Conservation (phyloP, 2,113 vertebrate species). For the Hippocampus mohnikei region DNA sequence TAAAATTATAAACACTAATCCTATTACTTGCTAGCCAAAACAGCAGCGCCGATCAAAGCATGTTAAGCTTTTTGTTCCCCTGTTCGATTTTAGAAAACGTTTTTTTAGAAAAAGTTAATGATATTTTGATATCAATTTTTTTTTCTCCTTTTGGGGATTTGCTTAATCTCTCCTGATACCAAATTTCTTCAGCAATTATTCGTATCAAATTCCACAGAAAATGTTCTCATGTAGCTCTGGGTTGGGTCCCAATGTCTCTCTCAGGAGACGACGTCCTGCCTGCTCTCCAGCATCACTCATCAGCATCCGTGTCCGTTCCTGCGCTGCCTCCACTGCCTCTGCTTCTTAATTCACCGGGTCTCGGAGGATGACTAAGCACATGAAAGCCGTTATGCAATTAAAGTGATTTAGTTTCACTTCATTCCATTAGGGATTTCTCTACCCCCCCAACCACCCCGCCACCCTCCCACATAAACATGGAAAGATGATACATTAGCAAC, state of each 20-base stretch:
- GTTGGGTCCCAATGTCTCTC: constrained; percentile 64
- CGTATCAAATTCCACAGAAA: constrained; percentile 46
- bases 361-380: constrained; percentile 72
- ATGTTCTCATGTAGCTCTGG: constrained; percentile 46
- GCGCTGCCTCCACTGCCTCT: constrained; percentile 61
- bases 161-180: too few species aligned
- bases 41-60: too few species aligned
- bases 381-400: constrained; percentile 74
- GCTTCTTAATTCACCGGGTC: constrained; percentile 70
- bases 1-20: neutral
- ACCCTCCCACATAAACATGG: constrained; percentile 60
- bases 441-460: neutral
- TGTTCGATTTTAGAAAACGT: too few species aligned
- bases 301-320: constrained; percentile 56
- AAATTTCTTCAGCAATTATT: too few species aligned
- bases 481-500: constrained; percentile 69
- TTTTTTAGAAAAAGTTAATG: too few species aligned
- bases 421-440: constrained; percentile 68
- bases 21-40: too few species aligned
- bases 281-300: constrained; percentile 63
- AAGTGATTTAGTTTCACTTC: constrained; percentile 71
- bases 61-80: too few species aligned
- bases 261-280: constrained; percentile 51
- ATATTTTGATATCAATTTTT: too few species aligned
- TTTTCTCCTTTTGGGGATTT: too few species aligned